A percentile compares a stretch with the other conserved stretches of the same genome.
Evolutionary conservation across 1,140 invertebrate species (phyloP).

Genomic region (Fopius arisanus): DNA sequence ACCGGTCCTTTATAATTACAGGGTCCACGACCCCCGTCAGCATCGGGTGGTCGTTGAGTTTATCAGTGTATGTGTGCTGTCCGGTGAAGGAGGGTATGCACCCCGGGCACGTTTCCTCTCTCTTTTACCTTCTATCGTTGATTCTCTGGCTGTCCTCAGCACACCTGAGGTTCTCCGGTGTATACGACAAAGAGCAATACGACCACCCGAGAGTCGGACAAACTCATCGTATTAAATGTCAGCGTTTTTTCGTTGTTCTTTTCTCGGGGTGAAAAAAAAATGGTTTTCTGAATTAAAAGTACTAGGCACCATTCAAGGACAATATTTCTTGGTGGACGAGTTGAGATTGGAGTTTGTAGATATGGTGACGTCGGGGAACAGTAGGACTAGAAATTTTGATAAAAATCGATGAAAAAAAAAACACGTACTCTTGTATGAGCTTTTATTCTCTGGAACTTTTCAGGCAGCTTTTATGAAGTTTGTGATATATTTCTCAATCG

Average conservation of each 20-base stretch:
- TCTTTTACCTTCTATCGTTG: not conserved
- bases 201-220: constrained; percentile 30
- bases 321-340: too few species aligned
- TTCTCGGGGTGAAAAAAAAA: not conserved
- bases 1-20: constrained; percentile 46
- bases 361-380: too few species aligned
- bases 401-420: too few species aligned
- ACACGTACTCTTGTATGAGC: too few species aligned
- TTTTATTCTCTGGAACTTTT: too few species aligned
- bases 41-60: constrained; percentile 19
- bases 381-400: too few species aligned
- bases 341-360: too few species aligned
- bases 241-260: not conserved
- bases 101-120: constrained; percentile 33
- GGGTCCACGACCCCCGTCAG: constrained; percentile 35
- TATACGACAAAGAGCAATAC: constrained; percentile 21
- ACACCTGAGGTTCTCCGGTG: constrained; percentile 12
- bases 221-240: constrained; percentile 7
- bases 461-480: too few species aligned
- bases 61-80: constrained; percentile 4
- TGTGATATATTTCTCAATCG: too few species aligned
- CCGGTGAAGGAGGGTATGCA: constrained; percentile 33
- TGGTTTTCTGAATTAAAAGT: not conserved
- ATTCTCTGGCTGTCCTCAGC: not conserved
- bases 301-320: too few species aligned